Percentiles rank a stretch among this genome's conserved stretches.
phyloP scores from a whole-genome alignment of 2,888 invertebrate species.

The Mesochorus sp. region DNA sequence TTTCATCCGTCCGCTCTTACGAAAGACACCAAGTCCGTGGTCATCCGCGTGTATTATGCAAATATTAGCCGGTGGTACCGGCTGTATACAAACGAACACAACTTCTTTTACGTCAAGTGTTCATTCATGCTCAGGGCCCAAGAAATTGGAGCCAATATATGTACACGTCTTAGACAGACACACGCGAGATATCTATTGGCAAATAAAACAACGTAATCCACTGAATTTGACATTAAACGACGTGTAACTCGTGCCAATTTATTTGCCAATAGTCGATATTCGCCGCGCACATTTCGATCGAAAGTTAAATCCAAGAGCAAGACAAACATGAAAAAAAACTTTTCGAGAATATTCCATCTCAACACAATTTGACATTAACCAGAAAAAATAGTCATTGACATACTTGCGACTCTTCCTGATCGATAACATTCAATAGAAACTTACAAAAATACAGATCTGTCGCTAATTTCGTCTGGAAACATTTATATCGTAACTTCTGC shows the following conservation, averaged over 20 bases:
- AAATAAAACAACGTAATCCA: background rate
- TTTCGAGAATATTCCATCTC: no score
- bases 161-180: slow-evolving; percentile 1
- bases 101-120: background rate
- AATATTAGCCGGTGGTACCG: slow-evolving; percentile 43
- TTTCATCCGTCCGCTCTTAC: slow-evolving; percentile 39
- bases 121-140: slow-evolving; percentile 46
- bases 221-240: background rate
- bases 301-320: slow-evolving; percentile 31
- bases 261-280: background rate
- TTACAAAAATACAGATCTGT: no score
- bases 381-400: slow-evolving; percentile 20
- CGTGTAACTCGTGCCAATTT: background rate
- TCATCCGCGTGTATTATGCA: slow-evolving; percentile 52
- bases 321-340: slow-evolving; percentile 21
- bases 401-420: background rate
- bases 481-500: no score
- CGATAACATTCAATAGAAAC: background rate
- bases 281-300: background rate
- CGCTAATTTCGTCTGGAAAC: no score
- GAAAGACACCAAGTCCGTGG: slow-evolving; percentile 40
- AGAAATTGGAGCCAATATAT: background rate
- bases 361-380: no score
- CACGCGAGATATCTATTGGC: background rate
- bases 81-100: slow-evolving; percentile 17